Evolutionary conservation across 2,888 invertebrate genomes (phyloP).

Genomic region (Physocephala rufipes): DNA sequence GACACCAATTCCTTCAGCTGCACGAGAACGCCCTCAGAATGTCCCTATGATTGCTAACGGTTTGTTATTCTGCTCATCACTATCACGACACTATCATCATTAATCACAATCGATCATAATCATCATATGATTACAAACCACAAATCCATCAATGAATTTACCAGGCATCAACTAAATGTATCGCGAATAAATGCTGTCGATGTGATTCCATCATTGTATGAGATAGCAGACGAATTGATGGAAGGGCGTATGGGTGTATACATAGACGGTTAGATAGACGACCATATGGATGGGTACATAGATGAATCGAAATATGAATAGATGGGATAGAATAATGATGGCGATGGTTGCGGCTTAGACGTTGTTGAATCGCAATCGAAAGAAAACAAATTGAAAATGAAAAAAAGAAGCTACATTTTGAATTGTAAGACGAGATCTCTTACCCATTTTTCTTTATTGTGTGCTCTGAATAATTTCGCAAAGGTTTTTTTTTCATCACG

Average conservation of each 20-base stretch:
- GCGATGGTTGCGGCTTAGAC: constrained; percentile 8
- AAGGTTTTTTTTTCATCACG: background rate
- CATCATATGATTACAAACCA: constrained; percentile 5
- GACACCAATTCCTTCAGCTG: constrained; percentile 15
- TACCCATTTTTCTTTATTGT: constrained; percentile 1
- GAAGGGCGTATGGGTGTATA: too few relatives aligned
- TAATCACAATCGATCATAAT: constrained; percentile 33
- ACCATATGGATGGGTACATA: too few relatives aligned
- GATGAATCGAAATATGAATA: constrained; percentile 8
- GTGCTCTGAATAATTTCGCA: constrained; percentile 19
- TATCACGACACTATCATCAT: constrained; percentile 7
- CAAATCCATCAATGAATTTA: constrained; percentile 18
- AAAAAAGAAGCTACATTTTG: background rate
- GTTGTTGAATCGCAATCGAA: background rate
- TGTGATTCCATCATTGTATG: too few relatives aligned
- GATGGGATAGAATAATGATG: constrained; percentile 7
- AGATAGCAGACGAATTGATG: background rate
- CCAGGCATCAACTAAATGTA: too few relatives aligned
- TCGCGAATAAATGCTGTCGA: too few relatives aligned
- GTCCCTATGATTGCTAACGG: background rate
- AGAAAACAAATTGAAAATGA: too few relatives aligned
- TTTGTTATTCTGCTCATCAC: constrained; percentile 23
- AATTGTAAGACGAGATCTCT: background rate
- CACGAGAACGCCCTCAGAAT: background rate
- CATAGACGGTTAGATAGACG: too few relatives aligned